Evolutionary conservation across 1,140 invertebrate species (phyloP).

Genomic region (Trinorchestia longiramus): DNA sequence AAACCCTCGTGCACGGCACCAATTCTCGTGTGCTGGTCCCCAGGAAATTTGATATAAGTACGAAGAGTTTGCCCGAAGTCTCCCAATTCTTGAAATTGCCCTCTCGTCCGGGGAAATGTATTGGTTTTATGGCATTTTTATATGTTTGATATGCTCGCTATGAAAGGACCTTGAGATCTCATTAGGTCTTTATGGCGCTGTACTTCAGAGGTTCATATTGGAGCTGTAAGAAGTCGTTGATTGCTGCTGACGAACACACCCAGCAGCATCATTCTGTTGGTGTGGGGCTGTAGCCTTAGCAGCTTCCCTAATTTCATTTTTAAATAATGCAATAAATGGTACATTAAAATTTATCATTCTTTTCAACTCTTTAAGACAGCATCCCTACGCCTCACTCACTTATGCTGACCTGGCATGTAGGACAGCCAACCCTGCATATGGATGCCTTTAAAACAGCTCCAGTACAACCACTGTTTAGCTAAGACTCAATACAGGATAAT

Average conservation of each 20-base stretch:
- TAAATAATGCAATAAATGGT: no score
- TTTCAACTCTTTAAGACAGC: no score
- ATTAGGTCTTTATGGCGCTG: slow-evolving; percentile 36
- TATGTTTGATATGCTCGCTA: slow-evolving; percentile 51
- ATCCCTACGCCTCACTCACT: no score
- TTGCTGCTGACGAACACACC: background rate
- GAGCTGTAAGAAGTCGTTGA: background rate
- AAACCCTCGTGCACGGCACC: background rate
- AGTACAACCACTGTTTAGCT: no score
- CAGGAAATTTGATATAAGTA: background rate
- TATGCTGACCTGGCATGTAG: no score
- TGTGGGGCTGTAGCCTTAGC: background rate
- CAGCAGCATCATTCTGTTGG: background rate
- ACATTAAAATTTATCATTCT: no score
- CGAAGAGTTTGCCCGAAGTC: slow-evolving; percentile 22
- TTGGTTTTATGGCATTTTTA: slow-evolving; percentile 54
- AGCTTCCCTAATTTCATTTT: background rate
- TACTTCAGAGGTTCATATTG: slow-evolving; percentile 16
- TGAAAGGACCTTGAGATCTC: slow-evolving; percentile 50
- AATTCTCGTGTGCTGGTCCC: background rate
- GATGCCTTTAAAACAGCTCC: no score
- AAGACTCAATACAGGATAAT: no score
- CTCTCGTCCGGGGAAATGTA: slow-evolving; percentile 19
- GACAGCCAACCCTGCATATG: no score
- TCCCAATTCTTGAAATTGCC: slow-evolving; percentile 43